Conservation (phyloP, 2,113 vertebrate genomes). For the Myrmecophaga tridactyla region DNA sequence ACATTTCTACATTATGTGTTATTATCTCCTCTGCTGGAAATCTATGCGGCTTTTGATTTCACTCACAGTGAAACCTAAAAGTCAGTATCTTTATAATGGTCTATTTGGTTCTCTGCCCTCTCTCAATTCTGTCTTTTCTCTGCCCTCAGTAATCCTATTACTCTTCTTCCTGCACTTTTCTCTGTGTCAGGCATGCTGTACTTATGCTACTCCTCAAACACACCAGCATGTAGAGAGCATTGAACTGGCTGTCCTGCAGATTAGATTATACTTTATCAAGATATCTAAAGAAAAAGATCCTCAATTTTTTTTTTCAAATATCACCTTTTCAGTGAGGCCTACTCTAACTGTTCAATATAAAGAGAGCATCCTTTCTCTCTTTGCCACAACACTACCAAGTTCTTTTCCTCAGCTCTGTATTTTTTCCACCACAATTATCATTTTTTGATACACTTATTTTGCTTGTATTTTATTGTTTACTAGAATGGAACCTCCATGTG, state of each 20-base stretch:
- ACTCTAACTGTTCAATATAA: not conserved
- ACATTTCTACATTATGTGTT: not conserved
- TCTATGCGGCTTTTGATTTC: not conserved
- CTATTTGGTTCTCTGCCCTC: too few relatives aligned
- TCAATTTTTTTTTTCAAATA: not conserved
- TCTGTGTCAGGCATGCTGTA: not conserved
- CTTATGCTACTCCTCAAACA: not conserved
- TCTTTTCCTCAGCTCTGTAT: not conserved
- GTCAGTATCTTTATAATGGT: not conserved
- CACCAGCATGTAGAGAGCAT: accelerated
- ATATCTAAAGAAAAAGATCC: not conserved
- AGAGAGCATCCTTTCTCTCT: not conserved
- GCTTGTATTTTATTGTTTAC: not conserved
- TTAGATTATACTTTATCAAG: not conserved
- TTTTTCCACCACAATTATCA: not conserved
- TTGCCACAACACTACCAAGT: not conserved
- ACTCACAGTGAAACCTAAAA: not conserved
- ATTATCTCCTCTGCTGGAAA: not conserved
- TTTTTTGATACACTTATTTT: not conserved
- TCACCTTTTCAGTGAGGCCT: not conserved
- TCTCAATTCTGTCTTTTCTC: too few relatives aligned
- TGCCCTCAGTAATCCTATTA: accelerated
- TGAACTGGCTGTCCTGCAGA: not conserved
- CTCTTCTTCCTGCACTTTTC: not conserved
- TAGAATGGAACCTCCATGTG: not conserved